These are phyloP conservation scores for Tanypteryx hageni DNA, from an alignment of 2,888 invertebrate genomes.

Conservation along the genomic window DNA sequence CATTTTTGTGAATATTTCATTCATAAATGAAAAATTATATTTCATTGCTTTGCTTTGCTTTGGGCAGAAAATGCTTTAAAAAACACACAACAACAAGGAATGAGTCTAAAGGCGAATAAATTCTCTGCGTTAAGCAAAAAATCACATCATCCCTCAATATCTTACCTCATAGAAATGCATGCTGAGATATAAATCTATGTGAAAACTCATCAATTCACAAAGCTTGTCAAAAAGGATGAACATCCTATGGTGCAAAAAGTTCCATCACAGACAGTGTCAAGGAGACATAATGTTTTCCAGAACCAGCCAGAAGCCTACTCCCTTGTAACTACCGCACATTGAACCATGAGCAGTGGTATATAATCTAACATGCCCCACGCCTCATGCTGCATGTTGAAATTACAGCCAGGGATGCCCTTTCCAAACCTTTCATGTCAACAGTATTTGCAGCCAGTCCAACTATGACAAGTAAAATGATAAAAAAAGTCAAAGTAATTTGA, in stretches of 20 bases:
- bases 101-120: neutral
- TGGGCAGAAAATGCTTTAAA: neutral
- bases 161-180: slow-evolving; percentile 30
- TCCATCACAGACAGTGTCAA: slow-evolving; percentile 64
- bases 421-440: slow-evolving; percentile 56
- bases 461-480: slow-evolving; percentile 33
- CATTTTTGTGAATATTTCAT: no score
- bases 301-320: slow-evolving; percentile 54
- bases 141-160: neutral
- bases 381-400: slow-evolving; percentile 44
- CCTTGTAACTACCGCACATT: slow-evolving; percentile 47
- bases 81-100: neutral
- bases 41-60: neutral
- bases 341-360: slow-evolving; percentile 42
- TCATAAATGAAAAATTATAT: neutral
- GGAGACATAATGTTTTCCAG: slow-evolving; percentile 63
- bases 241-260: slow-evolving; percentile 64
- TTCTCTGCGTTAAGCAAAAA: neutral
- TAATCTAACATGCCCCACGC: slow-evolving; percentile 23
- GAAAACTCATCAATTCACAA: slow-evolving; percentile 53
- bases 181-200: slow-evolving; percentile 40
- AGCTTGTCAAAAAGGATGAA: slow-evolving; percentile 61
- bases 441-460: slow-evolving; percentile 54
- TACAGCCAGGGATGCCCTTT: slow-evolving; percentile 49
- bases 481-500: slow-evolving; percentile 49